Evolutionary conservation across 2,797 vertebrate genomes (phyloP), one percentile per base, ranked within the genome.

Genomic region (Coregonus suidteri): DNA sequence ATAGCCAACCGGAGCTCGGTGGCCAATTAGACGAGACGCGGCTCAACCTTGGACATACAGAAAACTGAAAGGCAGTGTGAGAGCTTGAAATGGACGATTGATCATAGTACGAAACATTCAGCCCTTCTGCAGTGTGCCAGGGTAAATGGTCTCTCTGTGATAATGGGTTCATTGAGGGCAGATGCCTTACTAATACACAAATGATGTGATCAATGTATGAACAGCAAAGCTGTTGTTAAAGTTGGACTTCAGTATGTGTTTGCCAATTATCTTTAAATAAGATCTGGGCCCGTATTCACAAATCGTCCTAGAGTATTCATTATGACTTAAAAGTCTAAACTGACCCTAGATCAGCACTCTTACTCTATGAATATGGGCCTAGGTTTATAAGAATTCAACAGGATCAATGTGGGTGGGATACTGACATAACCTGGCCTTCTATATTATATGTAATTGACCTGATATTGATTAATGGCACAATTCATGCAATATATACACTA

Each of bases 21-120:
- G 71, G 76, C 80, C 71, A 85, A 80, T 81, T 78, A 79, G 76
- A 79, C 70, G 71, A 75, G 73, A 77, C 20, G 67, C 14, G 53
- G 6, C 75, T 13, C 51, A 64, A 20, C 66, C 76, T 52, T 77
- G 64, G 75, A 52, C 76, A 72, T 69, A 18, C 34, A 56, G 47
- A 62, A 59, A 75, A 51, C 71, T 64, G 54, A 69, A 65, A 53
- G 73, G 54, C 72, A 67, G 76, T 71, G 14, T 16, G 5, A 0
- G 3, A 64, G 54, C 31, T 20, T 41, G 54, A 74, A 25, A 74
- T 64, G n/a, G 56, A 25, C 35, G 30, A 41, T 62, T 62, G 54
- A 62, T 59, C 72, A 62, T 59, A 11, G 59, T 7, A 18, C 25
- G 16, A 54, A 53, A 73, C 71, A 9, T 35, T 30, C 15, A 34